These are phyloP conservation scores for Chrysochloris asiatica DNA, from an alignment of 2,113 vertebrate genomes.

Conservation along the genomic window DNA sequence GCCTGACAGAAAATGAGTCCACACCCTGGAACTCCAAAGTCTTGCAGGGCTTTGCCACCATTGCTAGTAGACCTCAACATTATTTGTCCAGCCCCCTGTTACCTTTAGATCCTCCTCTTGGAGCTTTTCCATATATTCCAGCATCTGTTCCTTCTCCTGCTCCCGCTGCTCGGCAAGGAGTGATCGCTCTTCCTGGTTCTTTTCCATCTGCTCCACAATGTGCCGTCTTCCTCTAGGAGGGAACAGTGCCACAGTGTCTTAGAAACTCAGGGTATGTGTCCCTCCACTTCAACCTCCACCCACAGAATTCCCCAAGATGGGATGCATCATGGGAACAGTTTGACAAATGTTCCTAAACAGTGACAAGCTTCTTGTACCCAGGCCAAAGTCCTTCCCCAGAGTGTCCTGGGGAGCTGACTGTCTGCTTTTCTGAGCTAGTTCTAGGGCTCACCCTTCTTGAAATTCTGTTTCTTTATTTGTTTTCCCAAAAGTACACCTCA, in stretches of 20 bases:
- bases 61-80: neutral
- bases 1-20: neutral
- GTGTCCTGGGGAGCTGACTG: accelerated
- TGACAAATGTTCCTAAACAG: neutral
- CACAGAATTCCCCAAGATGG: neutral
- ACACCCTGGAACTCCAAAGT: neutral
- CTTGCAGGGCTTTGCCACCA: neutral
- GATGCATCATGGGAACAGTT: neutral
- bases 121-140: conserved; percentile 84
- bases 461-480: neutral
- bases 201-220: conserved; percentile 89
- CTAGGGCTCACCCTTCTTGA: neutral
- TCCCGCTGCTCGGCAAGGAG: conserved; percentile 85
- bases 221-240: conserved; percentile 86
- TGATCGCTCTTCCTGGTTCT: conserved; percentile 83
- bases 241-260: accelerated
- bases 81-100: neutral
- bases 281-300: neutral
- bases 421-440: neutral
- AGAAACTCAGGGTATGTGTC: neutral
- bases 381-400: neutral
- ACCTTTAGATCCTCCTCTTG: conserved; percentile 90
- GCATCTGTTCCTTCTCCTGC: conserved; percentile 86
- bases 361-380: neutral
- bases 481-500: neutral